Evolutionary conservation across 1,140 invertebrate genomes (phyloP), one percentile per base, ranked within the genome.

Genomic region (Eulimnadia texana): DNA sequence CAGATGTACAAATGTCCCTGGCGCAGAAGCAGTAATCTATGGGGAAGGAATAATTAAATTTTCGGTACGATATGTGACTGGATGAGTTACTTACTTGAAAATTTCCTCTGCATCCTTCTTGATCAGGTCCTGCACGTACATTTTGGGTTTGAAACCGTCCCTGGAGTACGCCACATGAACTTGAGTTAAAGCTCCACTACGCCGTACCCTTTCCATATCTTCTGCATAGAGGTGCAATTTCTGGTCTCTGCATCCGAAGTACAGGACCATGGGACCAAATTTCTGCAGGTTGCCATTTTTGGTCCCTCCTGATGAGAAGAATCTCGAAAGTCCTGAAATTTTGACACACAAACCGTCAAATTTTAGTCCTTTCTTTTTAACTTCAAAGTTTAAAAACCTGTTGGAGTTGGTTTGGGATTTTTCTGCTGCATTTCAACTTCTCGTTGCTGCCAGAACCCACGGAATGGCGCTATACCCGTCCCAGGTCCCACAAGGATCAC

Each of bases 401-500:
- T n/a, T n/a, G n/a, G n/a, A n/a, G n/a, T n/a, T n/a, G n/a, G n/a
- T n/a, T n/a, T n/a, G n/a, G n/a, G n/a, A 16, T 42, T 42, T 16
- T 42, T 42, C 33, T 42, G 33, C 33, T 9, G 33, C 33, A 42
- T 6, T 57, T 57, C 55, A n/a, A 19, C n/a, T 13, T 25, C n/a
- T 20, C 72, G 79, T 68, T 93, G 86, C 70, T 93, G 86, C 90
- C 90, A 93, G 68, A 94, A 94, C 20, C 85, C 85, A 68, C 90
- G 77, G 13, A 63, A 63, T 25, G 61, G 61, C 3, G 61, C 61
- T 25, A 63, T 58, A 24, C 91, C 91, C 0, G 93, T 98, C 27
- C 86, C 94, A 3, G 95, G 93, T 19, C 95, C 94, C 56, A 98
- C 90, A 70, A 98, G 78, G 66, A 99, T 86, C 16, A 98, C 81